Evolutionary conservation across 37 sponge, comb jelly and placozoan genomes (phyloP).

Genomic region (Petrosia ficiformis): DNA sequence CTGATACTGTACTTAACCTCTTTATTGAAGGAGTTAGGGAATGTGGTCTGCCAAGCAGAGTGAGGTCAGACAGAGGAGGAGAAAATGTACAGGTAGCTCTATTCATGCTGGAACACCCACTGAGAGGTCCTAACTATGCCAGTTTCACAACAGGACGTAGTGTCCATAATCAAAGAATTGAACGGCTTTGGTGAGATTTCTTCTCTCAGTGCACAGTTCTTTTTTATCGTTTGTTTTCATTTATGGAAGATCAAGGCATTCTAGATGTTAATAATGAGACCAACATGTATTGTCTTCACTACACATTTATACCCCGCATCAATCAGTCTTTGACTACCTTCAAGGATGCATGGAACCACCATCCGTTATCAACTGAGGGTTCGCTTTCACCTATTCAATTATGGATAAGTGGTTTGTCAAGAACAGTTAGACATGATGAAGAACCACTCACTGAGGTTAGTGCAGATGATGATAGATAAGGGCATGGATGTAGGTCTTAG

Average conservation of each 20-base stretch:
- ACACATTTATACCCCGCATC: background rate
- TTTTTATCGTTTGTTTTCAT: background rate
- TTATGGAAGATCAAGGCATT: background rate
- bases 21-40: no score
- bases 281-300: background rate
- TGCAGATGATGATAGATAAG: background rate
- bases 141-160: no score
- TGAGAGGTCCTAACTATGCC: no score
- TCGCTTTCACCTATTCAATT: background rate
- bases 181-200: background rate
- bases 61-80: no score
- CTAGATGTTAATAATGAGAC: background rate
- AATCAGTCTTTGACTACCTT: background rate
- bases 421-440: background rate
- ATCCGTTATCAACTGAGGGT: background rate
- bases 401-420: constrained; percentile 18
- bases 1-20: no score
- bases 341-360: background rate
- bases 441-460: background rate
- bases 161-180: no score
- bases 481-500: background rate
- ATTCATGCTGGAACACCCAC: no score
- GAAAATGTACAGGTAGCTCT: no score
- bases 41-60: no score
- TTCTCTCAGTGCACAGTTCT: background rate